These are phyloP conservation scores for Trichomycterus rosablanca DNA, from an alignment of 2,113 vertebrate genomes.

Conservation along the genomic window DNA sequence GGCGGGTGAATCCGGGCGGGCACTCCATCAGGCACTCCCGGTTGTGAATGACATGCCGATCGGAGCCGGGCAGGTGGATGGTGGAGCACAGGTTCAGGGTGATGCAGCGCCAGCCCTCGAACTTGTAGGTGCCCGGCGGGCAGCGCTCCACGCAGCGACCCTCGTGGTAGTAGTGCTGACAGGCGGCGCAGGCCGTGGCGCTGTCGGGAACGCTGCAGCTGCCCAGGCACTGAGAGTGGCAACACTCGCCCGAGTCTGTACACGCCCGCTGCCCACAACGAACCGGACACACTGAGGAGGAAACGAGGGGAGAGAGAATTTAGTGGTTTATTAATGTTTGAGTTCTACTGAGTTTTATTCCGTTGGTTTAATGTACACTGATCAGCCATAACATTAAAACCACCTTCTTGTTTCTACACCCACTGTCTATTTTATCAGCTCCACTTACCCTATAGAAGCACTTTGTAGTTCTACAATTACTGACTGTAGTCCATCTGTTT, in stretches of 20 bases:
- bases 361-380: too few species aligned
- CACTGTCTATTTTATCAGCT: too few species aligned
- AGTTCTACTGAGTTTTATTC: too few species aligned
- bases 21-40: slow-evolving; percentile 91
- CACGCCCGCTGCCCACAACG: slow-evolving; percentile 79
- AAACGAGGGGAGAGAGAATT: background rate
- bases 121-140: slow-evolving; percentile 83
- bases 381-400: too few species aligned
- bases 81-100: slow-evolving; percentile 80
- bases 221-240: slow-evolving; percentile 91
- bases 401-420: too few species aligned
- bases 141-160: slow-evolving; percentile 84
- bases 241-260: slow-evolving; percentile 79
- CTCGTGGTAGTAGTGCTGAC: slow-evolving; percentile 83
- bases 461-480: too few species aligned
- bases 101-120: slow-evolving; percentile 95
- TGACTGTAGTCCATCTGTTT: too few species aligned
- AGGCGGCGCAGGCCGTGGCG: slow-evolving; percentile 82
- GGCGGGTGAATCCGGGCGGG: slow-evolving; percentile 83
- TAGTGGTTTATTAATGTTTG: too few species aligned
- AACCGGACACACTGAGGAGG: slow-evolving; percentile 80
- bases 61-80: slow-evolving; percentile 68
- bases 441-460: too few species aligned
- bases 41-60: slow-evolving; percentile 84
- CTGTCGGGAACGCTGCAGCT: slow-evolving; percentile 78